These are phyloP conservation scores for Trachelus tabidus DNA, from an alignment of 2,888 invertebrate genomes.

Conservation along the genomic window DNA sequence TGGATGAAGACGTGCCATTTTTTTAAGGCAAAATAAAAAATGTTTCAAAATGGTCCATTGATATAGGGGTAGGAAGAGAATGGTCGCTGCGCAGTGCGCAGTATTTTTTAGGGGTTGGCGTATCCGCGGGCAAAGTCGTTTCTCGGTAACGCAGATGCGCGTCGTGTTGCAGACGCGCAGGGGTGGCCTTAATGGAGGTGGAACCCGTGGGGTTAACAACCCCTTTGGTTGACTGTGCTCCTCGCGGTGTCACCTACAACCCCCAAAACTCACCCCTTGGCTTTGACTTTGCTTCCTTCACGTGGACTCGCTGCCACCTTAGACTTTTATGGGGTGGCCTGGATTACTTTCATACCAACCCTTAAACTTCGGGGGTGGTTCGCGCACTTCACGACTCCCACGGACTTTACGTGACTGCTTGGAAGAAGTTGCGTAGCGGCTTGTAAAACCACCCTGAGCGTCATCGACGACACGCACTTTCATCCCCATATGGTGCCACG, in stretches of 20 bases:
- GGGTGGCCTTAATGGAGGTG: constrained; percentile 38
- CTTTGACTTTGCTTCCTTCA: constrained; percentile 30
- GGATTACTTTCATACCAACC: constrained; percentile 48
- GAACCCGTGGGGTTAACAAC: constrained; percentile 40
- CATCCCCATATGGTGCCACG: background rate
- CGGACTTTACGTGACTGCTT: constrained; percentile 1
- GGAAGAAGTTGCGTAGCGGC: background rate
- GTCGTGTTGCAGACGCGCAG: constrained; percentile 36
- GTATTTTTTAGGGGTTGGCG: background rate
- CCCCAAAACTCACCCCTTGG: constrained; percentile 37
- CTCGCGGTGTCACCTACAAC: constrained; percentile 42
- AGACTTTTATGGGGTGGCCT: constrained; percentile 37
- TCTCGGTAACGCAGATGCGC: constrained; percentile 31
- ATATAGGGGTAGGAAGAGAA: background rate
- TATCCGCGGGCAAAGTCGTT: background rate
- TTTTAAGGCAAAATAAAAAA: background rate
- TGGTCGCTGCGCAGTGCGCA: constrained; percentile 10
- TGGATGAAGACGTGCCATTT: background rate
- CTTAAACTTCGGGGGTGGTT: constrained; percentile 7
- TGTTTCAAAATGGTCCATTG: background rate
- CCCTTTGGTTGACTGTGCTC: constrained; percentile 41
- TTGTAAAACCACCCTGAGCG: background rate
- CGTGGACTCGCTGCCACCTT: constrained; percentile 28
- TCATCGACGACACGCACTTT: background rate
- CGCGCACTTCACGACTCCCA: background rate